Evolutionary conservation across 2,888 invertebrate genomes (phyloP), one percentile per base, ranked within the genome.

Genomic region (Brachypalpus laphriformis): DNA sequence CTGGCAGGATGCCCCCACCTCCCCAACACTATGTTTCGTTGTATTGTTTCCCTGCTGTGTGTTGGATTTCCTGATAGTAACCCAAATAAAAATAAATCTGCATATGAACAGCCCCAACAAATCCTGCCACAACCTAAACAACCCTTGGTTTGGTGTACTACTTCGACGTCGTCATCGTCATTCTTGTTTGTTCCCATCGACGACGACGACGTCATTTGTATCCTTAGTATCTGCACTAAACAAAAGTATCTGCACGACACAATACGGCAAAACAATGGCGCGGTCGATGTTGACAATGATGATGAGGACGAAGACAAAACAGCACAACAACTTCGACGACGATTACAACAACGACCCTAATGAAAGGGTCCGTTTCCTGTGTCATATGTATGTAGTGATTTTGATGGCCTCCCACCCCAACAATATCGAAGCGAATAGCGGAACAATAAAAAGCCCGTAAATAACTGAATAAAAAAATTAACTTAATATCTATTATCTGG

Each of bases 41-140:
- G 74, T 70, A 80, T 83, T 83, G 68, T 83, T 83, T 61, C 57
- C 80, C 70, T 63, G 72, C 71, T 78, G 83, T 83, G 83, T 83
- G 78, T 80, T 80, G 74, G 78, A 80, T 83, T 80, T 80, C 83
- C 83, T 83, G 74, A 83, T 74, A 80, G 74, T 83, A 83, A 83
- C 83, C 83, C 65, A 83, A 83, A 83, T 83, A 83, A 83, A 80
- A 83, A 80, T 74, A 74, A 83, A 83, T 83, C 74, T 80, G 63
- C 83, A 83, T 83, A 80, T 65, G 80, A 49, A 74, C 65, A 76
- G 76, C 63, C 49, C 82, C 45, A 82, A 82, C 82, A 76, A 82
- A 76, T 82, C 76, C 63, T 65, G 63, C 82, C 76, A 82, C 74
- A 68, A 47, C 51, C 82, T 66, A 61, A 82, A 56, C 66, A 78